phyloP scores from a whole-genome alignment of 2,797 vertebrate genomes.

The Eulemur coronatus region DNA sequence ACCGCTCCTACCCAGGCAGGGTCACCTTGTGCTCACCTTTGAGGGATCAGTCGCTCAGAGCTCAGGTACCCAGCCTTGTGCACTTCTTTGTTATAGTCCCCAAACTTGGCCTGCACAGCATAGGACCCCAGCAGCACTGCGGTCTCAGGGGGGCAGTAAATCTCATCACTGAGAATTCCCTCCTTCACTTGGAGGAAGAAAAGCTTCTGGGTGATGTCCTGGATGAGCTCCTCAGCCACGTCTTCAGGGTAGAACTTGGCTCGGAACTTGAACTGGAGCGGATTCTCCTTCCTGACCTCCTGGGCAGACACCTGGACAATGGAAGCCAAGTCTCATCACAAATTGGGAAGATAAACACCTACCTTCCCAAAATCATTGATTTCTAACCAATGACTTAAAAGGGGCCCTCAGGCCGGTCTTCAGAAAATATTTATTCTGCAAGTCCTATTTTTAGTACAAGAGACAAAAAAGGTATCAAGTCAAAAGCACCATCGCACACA shows the following conservation, averaged over 20 bases:
- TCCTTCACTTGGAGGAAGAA: conserved; percentile 99
- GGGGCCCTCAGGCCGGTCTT: neutral
- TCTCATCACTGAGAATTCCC: conserved; percentile 93
- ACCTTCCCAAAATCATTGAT: neutral
- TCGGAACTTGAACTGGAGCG: conserved; percentile 96
- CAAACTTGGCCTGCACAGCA: conserved; percentile 96
- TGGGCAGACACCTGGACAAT: conserved; percentile 92
- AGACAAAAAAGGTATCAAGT: neutral
- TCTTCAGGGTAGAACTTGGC: conserved; percentile 98
- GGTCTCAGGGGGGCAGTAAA: conserved; percentile 97
- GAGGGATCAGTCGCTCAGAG: conserved; percentile 93
- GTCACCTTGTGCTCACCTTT: conserved; percentile 86
- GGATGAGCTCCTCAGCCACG: conserved; percentile 96
- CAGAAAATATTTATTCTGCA: neutral
- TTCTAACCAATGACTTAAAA: neutral
- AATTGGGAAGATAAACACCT: neutral
- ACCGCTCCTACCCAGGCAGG: neutral
- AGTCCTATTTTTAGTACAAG: neutral
- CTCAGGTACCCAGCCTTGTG: conserved; percentile 94
- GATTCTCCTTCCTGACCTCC: conserved; percentile 96
- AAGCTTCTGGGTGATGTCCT: conserved; percentile 98
- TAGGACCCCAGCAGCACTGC: conserved; percentile 97
- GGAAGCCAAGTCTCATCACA: neutral
- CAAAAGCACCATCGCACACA: no score
- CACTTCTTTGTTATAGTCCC: conserved; percentile 92